Percentiles rank a stretch among this genome's conserved stretches.
Evolutionary conservation across 1,140 invertebrate genomes (phyloP).

Genomic region (Drosophila ficusphila): DNA sequence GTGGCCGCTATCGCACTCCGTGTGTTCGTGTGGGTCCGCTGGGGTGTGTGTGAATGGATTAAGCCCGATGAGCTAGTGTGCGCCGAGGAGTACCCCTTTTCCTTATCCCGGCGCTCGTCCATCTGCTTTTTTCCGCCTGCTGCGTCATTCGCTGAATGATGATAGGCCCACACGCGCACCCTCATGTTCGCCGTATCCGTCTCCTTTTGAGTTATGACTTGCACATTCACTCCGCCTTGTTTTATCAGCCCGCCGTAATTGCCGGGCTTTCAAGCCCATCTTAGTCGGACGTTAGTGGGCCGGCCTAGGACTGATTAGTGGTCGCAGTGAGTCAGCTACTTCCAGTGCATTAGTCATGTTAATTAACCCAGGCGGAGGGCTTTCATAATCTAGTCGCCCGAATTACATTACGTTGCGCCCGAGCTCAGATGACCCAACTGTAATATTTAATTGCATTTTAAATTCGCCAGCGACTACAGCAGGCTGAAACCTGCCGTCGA

Average conservation of each 20-base stretch:
- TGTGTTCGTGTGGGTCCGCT: not conserved
- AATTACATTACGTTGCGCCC: slow-evolving; percentile 41
- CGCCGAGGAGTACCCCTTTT: slow-evolving; percentile 24
- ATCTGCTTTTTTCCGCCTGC: slow-evolving; percentile 7
- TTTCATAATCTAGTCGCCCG: slow-evolving; percentile 55
- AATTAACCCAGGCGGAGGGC: slow-evolving; percentile 57
- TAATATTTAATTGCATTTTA: slow-evolving; percentile 70
- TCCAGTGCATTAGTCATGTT: slow-evolving; percentile 70
- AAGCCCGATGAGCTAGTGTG: slow-evolving; percentile 6
- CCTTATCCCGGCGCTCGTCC: slow-evolving; percentile 17
- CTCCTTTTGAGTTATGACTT: slow-evolving; percentile 72
- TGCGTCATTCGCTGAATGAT: slow-evolving; percentile 54
- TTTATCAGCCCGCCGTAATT: slow-evolving; percentile 60
- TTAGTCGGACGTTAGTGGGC: not conserved
- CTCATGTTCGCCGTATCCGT: slow-evolving; percentile 38
- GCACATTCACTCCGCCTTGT: slow-evolving; percentile 64
- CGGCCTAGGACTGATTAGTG: slow-evolving; percentile 33
- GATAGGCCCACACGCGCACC: slow-evolving; percentile 46
- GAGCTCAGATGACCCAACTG: slow-evolving; percentile 25
- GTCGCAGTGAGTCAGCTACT: slow-evolving; percentile 54
- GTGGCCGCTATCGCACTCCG: slow-evolving; percentile 41
- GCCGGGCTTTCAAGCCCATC: slow-evolving; percentile 13
- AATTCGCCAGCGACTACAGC: slow-evolving; percentile 27
- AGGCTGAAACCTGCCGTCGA: slow-evolving; percentile 21
- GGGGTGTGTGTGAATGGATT: slow-evolving; percentile 28